Percentiles rank a stretch among this genome's conserved stretches.
These are phyloP conservation scores for Sinocyclocheilus anshuiensis DNA, from an alignment of 2,113 vertebrate genomes.

Conservation along the genomic window DNA sequence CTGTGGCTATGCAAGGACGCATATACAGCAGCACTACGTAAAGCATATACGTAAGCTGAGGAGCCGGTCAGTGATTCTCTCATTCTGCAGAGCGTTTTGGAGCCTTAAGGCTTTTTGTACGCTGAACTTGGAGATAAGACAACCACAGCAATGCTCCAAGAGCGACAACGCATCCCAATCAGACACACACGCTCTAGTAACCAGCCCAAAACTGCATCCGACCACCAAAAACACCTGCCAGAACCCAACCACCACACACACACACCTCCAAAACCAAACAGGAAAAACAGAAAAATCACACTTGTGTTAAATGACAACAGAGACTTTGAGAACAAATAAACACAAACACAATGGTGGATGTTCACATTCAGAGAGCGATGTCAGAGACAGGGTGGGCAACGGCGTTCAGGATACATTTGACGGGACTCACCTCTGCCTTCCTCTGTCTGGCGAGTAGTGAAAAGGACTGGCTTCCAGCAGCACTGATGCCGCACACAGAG, in stretches of 20 bases:
- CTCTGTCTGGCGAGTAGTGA: slow-evolving; percentile 52
- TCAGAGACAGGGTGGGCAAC: slow-evolving; percentile 29
- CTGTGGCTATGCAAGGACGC: slow-evolving; percentile 25
- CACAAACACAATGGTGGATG: background rate
- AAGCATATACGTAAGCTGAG: slow-evolving; percentile 15
- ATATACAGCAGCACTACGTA: slow-evolving; percentile 29
- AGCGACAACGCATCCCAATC: too few species aligned
- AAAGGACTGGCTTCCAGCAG: slow-evolving; percentile 59
- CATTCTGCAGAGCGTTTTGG: slow-evolving; percentile 54
- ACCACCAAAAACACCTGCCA: background rate
- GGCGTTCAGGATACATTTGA: slow-evolving; percentile 40
- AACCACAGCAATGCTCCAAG: slow-evolving; percentile 9
- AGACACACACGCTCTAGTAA: slow-evolving; percentile 60
- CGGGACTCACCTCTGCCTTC: slow-evolving; percentile 71
- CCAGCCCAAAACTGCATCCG: background rate
- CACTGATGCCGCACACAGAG: slow-evolving; percentile 60
- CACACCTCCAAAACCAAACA: background rate
- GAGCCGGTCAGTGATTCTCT: slow-evolving; percentile 63
- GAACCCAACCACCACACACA: slow-evolving; percentile 10
- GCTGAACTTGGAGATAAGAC: slow-evolving; percentile 14
- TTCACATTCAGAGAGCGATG: slow-evolving; percentile 5
- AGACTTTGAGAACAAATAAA: slow-evolving; percentile 1
- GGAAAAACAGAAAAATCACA: slow-evolving; percentile 28
- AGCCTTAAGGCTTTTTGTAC: slow-evolving; percentile 17
- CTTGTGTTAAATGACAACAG: background rate